Evolutionary conservation across 2,888 invertebrate genomes (phyloP), one percentile per base, ranked within the genome.

Genomic region (Drosophila emarginata): DNA sequence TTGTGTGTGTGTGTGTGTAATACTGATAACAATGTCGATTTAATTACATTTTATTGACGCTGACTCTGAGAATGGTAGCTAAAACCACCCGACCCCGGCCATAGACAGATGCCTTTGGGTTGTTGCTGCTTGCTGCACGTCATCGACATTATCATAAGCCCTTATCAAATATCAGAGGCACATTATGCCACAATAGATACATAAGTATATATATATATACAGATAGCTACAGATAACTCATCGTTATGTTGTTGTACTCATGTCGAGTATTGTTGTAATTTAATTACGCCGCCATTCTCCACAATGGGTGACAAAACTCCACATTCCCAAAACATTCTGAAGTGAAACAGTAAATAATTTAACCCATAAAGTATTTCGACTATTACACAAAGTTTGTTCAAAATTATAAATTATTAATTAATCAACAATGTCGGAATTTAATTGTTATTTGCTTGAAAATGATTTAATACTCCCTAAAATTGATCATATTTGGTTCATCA

Each of bases 31-130:
- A 84, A 77, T 80, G 87, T 77, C 84, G 80, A 83, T 88, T 84
- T 84, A 84, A 84, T 84, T 84, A 84, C 87, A 80, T 86, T 88
- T 88, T 88, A 84, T 88, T 80, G 80, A 88, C 74, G 72, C 67
- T 39, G 21, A 61, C 65, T 56, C 67, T 62, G 39, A 64, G 64
- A 57, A 39, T 52, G 51, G 52, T 58, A 76, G 62, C 21, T 45
- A 45, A 4, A 45, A 6, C 21, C 21, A 12, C 21, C 45, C 45
- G 57, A 23, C 23, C 57, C 18, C 37, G 56, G 60, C 59, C 68
- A 59, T 51, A 58, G 61, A 36, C 52, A 32, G 36, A 53, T 51
- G 69, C 40, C 65, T 45, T 45, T 45, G 11, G 39, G 67, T 2
- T 26, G 26, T 32, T 32, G 32, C 32, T 32, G 32, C 32, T 32